These are phyloP conservation scores for Idaea dimidiata DNA, from an alignment of 2,888 invertebrate genomes.

Conservation along the genomic window DNA sequence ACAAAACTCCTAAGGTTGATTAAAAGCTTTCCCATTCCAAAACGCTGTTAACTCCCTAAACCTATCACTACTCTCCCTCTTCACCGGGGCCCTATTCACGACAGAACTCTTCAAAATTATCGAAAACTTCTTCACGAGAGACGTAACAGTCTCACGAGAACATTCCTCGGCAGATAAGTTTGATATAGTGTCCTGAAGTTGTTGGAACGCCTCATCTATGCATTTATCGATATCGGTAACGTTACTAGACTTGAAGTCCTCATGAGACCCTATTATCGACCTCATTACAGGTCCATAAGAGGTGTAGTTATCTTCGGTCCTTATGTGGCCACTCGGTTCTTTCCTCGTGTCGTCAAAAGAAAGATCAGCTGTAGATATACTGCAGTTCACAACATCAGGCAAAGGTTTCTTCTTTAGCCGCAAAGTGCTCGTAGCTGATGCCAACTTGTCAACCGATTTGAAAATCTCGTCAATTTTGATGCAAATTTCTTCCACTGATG, in stretches of 20 bases:
- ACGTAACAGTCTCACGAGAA: conserved; percentile 58
- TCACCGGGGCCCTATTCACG: conserved; percentile 48
- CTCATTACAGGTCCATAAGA: too few relatives aligned
- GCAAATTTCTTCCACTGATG: conserved; percentile 65
- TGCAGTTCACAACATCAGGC: conserved; percentile 60
- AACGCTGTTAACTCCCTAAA: conserved; percentile 66
- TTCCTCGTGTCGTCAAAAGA: conserved; percentile 65
- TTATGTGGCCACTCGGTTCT: not conserved
- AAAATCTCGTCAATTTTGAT: conserved; percentile 65
- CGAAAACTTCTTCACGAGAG: conserved; percentile 62
- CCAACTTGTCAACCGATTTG: conserved; percentile 64
- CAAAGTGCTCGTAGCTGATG: conserved; percentile 52
- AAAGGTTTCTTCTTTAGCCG: conserved; percentile 38
- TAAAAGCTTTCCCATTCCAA: conserved; percentile 52
- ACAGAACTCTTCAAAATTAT: conserved; percentile 50
- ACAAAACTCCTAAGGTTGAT: conserved; percentile 17
- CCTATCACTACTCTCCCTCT: conserved; percentile 52
- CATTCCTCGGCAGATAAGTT: conserved; percentile 40
- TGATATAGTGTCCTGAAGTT: conserved; percentile 50
- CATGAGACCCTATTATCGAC: not conserved
- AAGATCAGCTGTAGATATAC: conserved; percentile 55
- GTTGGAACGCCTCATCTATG: conserved; percentile 66
- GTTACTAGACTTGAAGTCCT: conserved; percentile 28
- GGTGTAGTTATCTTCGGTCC: too few relatives aligned
- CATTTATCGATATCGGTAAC: conserved; percentile 56